These are phyloP conservation scores for Ischnus inquisitorius DNA, from an alignment of 2,888 invertebrate genomes.

Conservation along the genomic window DNA sequence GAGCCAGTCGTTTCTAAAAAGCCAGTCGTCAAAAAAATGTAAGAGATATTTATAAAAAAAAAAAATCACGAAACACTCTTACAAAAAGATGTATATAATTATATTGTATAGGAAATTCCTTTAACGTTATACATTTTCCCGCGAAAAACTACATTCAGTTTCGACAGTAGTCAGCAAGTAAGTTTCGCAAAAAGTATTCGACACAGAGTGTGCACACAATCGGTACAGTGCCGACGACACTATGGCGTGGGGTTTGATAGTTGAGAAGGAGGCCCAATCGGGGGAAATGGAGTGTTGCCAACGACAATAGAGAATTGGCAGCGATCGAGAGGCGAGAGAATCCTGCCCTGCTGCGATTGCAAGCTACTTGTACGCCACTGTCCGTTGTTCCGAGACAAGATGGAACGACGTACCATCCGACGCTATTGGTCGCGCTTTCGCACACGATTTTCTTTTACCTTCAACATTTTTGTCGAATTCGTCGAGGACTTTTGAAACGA, in stretches of 20 bases:
- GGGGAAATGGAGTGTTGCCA: conserved; percentile 80
- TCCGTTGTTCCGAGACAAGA: conserved; percentile 18
- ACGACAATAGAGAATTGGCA: conserved; percentile 82
- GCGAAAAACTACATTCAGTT: neutral
- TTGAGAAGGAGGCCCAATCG: conserved; percentile 50
- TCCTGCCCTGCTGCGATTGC: conserved; percentile 46
- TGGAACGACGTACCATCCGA: neutral
- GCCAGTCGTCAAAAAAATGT: no score
- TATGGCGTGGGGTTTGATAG: conserved; percentile 28
- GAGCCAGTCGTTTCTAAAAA: neutral
- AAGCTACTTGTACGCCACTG: conserved; percentile 32
- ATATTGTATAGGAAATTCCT: no score
- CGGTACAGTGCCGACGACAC: neutral
- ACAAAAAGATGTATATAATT: no score
- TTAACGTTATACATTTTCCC: neutral
- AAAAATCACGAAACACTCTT: neutral
- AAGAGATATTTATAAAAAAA: neutral
- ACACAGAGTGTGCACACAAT: conserved; percentile 7
- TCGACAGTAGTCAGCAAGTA: neutral
- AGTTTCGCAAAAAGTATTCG: neutral
- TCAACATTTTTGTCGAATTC: neutral
- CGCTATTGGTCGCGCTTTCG: neutral
- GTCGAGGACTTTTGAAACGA: neutral
- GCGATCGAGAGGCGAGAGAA: conserved; percentile 74
- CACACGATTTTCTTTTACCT: conserved; percentile 7